Conservation (phyloP, 1,140 invertebrate species). For the Trachymyrmex septentrionalis region DNA sequence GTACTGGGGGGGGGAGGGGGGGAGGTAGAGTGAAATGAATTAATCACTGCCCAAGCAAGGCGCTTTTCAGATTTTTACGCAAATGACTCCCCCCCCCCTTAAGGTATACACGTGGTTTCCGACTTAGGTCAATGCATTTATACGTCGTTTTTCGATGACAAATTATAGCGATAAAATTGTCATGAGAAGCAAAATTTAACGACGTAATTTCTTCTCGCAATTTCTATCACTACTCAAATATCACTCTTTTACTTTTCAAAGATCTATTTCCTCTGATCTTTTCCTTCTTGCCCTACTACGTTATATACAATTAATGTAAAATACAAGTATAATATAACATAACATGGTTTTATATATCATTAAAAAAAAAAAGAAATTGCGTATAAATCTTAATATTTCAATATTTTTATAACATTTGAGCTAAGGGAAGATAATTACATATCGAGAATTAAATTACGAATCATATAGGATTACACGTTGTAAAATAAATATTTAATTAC, state of each 20-base stretch:
- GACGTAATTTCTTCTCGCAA: conserved; percentile 27
- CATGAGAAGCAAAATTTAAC: conserved; percentile 27
- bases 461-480: conserved; percentile 28
- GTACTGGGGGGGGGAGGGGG: too few relatives aligned
- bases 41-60: conserved; percentile 39
- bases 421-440: neutral
- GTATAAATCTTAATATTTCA: neutral
- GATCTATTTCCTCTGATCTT: neutral
- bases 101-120: neutral
- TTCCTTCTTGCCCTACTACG: neutral
- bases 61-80: conserved; percentile 56
- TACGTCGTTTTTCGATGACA: conserved; percentile 56
- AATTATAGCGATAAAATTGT: conserved; percentile 42
- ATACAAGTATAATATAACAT: neutral
- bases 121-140: conserved; percentile 48
- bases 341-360: neutral
- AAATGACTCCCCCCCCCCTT: conserved; percentile 17
- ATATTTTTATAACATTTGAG: neutral
- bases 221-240: conserved; percentile 5
- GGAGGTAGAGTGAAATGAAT: conserved; percentile 39
- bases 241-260: conserved; percentile 7
- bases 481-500: conserved; percentile 51
- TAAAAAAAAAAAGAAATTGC: neutral
- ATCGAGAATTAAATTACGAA: conserved; percentile 35
- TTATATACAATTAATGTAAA: conserved; percentile 16